A percentile compares a stretch with the other conserved stretches of the same genome.
These are phyloP conservation scores for Oligia fasciuncula DNA, from an alignment of 2,888 invertebrate species.

Conservation along the genomic window DNA sequence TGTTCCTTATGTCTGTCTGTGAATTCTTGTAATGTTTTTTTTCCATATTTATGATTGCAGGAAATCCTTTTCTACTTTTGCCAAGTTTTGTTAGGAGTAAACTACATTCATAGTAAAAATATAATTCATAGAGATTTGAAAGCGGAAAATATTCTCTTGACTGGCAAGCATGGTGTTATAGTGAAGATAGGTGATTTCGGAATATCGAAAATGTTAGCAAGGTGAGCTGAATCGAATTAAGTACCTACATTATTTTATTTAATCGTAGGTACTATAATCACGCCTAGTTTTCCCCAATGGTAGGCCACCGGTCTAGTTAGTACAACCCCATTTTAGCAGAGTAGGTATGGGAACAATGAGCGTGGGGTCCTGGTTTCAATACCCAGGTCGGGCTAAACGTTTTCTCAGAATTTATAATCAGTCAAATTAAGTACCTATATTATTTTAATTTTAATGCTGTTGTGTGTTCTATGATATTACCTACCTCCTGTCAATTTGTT, in stretches of 20 bases:
- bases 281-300: neutral
- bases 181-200: conserved; percentile 96
- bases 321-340: neutral
- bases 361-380: neutral
- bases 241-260: neutral
- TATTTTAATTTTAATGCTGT: neutral
- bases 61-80: conserved; percentile 92
- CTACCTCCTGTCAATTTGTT: neutral
- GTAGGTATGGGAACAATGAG: neutral
- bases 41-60: conserved; percentile 80
- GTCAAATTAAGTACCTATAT: neutral
- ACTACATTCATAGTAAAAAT: conserved; percentile 94
- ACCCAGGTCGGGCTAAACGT: neutral
- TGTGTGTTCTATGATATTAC: neutral
- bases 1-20: too few species aligned
- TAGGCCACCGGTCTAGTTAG: too few species aligned
- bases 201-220: conserved; percentile 93
- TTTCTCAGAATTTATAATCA: neutral
- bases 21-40: neutral
- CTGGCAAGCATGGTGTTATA: conserved; percentile 92
- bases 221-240: conserved; percentile 78
- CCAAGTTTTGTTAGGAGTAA: conserved; percentile 94
- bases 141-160: conserved; percentile 95
- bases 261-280: neutral
- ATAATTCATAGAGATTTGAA: conserved; percentile 96